phyloP scores from a whole-genome alignment of 2,888 invertebrate species.

The Catocala nupta region DNA sequence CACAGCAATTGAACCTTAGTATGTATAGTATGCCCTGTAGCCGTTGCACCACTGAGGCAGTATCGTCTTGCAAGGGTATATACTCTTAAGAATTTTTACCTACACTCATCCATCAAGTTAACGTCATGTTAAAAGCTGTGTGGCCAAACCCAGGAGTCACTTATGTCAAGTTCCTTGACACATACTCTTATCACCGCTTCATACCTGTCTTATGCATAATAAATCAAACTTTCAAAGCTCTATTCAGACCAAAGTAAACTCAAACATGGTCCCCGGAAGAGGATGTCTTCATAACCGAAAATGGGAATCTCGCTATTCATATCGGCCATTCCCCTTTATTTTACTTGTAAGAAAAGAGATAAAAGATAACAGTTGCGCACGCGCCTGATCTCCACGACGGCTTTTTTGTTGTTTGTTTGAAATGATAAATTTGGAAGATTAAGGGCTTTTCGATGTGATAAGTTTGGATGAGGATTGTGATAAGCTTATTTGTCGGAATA shows the following conservation, averaged over 20 bases:
- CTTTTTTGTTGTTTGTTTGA: slow-evolving; percentile 34
- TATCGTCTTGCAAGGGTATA: no score
- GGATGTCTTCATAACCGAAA: slow-evolving; percentile 42
- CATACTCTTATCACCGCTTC: slow-evolving; percentile 12
- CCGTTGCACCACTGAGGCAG: no score
- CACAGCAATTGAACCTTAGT: no score
- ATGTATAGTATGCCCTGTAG: no score
- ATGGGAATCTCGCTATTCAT: slow-evolving; percentile 18
- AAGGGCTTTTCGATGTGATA: background rate
- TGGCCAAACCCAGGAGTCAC: no score
- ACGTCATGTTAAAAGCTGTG: no score
- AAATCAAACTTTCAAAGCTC: slow-evolving; percentile 44
- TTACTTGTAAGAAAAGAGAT: slow-evolving; percentile 17
- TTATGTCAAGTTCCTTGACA: slow-evolving; percentile 13
- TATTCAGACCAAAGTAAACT: slow-evolving; percentile 26
- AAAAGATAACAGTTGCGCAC: slow-evolving; percentile 44
- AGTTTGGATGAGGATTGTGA: background rate
- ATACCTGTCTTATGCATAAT: slow-evolving; percentile 24
- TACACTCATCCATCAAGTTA: background rate
- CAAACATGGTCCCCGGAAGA: slow-evolving; percentile 44
- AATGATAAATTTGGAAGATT: slow-evolving; percentile 3
- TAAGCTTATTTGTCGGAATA: background rate
- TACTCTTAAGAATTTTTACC: no score
- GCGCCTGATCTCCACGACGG: slow-evolving; percentile 44
- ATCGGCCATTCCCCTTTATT: slow-evolving; percentile 45